Conservation (phyloP, 2,797 vertebrate genomes). For the Tauraco hartlaubi region DNA sequence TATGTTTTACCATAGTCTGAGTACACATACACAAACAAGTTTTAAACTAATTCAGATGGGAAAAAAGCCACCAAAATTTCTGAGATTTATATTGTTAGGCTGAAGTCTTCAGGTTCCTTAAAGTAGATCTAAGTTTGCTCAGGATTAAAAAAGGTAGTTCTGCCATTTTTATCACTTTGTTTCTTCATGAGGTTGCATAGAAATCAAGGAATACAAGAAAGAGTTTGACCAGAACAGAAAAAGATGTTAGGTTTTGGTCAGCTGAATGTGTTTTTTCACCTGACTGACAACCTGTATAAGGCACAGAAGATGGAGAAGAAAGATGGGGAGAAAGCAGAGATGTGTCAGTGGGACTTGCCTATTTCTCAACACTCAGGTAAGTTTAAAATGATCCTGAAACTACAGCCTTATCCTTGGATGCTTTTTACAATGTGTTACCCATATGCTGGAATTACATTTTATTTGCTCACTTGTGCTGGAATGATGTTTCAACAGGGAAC, state of each 20-base stretch:
- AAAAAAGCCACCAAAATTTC: not conserved
- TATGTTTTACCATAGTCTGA: not conserved
- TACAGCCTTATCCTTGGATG: not conserved
- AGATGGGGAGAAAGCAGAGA: not conserved
- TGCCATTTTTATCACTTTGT: not conserved
- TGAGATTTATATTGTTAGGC: not conserved
- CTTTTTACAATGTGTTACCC: not conserved
- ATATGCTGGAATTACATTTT: not conserved
- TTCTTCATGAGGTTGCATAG: not conserved
- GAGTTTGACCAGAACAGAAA: not conserved
- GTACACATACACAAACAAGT: not conserved
- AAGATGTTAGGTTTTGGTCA: not conserved
- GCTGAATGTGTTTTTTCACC: not conserved
- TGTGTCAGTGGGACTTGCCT: not conserved
- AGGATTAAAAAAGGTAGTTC: not conserved
- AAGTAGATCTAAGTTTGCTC: not conserved
- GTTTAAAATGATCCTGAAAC: not conserved
- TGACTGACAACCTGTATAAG: not conserved
- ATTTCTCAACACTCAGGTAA: not conserved
- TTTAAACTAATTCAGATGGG: not conserved
- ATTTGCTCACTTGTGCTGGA: not conserved
- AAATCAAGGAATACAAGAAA: not conserved
- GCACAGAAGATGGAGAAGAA: not conserved
- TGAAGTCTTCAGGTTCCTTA: not conserved
- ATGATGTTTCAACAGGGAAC: not conserved